Percentiles rank a stretch among this genome's conserved stretches.
Conservation (phyloP, 2,888 invertebrate genomes). For the Leptopilina myrica region DNA sequence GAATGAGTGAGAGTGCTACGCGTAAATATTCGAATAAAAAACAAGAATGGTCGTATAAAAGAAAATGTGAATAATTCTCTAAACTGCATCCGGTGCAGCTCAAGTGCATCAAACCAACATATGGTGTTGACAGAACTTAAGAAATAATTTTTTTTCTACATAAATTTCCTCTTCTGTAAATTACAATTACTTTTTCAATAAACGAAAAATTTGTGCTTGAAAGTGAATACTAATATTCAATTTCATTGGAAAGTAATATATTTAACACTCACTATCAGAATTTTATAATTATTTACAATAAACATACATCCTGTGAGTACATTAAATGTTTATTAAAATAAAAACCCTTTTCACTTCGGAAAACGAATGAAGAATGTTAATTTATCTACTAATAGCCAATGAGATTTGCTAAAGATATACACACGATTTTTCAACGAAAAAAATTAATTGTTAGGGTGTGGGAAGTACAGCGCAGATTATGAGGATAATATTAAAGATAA, state of each 20-base stretch:
- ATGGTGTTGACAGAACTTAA: constrained; percentile 26
- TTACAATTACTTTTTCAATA: too few relatives aligned
- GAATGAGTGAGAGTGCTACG: too few relatives aligned
- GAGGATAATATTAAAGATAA: constrained; percentile 30
- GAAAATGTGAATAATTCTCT: constrained; percentile 32
- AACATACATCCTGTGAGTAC: too few relatives aligned
- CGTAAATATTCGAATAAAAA: not conserved
- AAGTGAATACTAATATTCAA: not conserved
- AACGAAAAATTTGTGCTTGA: too few relatives aligned
- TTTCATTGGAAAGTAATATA: not conserved
- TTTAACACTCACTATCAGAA: not conserved
- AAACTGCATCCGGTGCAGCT: constrained; percentile 35
- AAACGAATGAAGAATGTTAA: not conserved
- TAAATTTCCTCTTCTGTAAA: too few relatives aligned
- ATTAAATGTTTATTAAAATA: not conserved
- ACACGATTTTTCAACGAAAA: not conserved
- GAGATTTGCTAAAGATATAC: not conserved
- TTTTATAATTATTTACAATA: not conserved
- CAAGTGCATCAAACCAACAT: constrained; percentile 14
- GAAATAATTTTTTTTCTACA: not conserved
- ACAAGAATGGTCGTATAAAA: constrained; percentile 16
- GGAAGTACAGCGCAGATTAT: not conserved
- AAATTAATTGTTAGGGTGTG: constrained; percentile 1
- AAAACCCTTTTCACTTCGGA: not conserved
- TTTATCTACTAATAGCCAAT: not conserved